Evolutionary conservation across 2,797 vertebrate genomes (phyloP), one percentile per base, ranked within the genome.

Genomic region (Spheniscus humboldti): DNA sequence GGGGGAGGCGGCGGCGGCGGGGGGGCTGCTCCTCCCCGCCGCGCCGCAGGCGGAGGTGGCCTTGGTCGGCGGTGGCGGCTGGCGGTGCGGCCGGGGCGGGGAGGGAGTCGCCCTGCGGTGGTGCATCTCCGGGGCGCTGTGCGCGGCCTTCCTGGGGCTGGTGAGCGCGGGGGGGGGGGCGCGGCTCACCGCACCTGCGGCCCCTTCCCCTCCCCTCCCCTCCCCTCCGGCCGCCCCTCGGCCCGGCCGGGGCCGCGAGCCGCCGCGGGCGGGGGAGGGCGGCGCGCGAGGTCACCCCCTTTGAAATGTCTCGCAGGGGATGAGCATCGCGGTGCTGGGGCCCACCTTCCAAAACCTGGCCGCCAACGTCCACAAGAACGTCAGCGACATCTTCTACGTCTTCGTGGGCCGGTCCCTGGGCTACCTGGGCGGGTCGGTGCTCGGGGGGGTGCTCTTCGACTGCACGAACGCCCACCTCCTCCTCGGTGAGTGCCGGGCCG

Each of bases 261-360:
- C 37, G 62, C 13, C 9, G 30, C 7, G 20, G 41, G 63, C 22
- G 13, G 18, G 47, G 23, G 13, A 11, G 8, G 28, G 13, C 22
- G n/a, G 27, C 18, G 6, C 17, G 12, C 25, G 22, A 10, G 18
- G 56, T 92, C 57, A 55, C 47, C 19, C 37, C 43, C 12, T 13
- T 12, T 18, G 2, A 10, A 5, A 4, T 85, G 53, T 31, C 57
- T 90, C 79, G 27, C 86, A 99, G 99, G 99, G 99, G 35, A 98
- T 99, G 99, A 98, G 98, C 64, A 98, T 99, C 92, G 99, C 99
- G 2, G 98, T 99, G 22, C 84, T 99, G 12, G 99, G 99, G 35
- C 99, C 99, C 24, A 99, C 99, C 0, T 98, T 99, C 75, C 98
- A 98, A 86, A 99, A 99, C 90, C 96, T 99, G 97, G 99, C 99